These are phyloP conservation scores for Ylistrum balloti DNA, from an alignment of 1,140 invertebrate genomes.

Conservation along the genomic window DNA sequence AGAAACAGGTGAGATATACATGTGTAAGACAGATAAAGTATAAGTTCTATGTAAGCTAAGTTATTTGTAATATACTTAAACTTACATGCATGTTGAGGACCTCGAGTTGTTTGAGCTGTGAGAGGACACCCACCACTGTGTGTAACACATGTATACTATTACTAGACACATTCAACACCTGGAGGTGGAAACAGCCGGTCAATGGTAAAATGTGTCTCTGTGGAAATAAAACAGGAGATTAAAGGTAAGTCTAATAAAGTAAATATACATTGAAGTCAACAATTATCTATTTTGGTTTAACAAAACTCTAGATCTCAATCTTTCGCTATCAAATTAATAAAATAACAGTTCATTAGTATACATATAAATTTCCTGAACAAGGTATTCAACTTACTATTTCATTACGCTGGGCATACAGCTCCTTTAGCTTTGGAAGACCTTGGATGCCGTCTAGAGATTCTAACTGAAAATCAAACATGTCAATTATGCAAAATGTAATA, in stretches of 20 bases:
- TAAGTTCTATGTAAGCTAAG: neutral
- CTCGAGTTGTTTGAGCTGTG: conserved; percentile 66
- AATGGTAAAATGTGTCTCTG: conserved; percentile 75
- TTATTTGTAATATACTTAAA: too few species aligned
- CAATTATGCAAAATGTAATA: neutral
- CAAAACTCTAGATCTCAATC: neutral
- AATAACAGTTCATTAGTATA: too few species aligned
- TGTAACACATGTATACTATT: conserved; percentile 73
- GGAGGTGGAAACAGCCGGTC: conserved; percentile 73
- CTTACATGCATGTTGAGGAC: conserved; percentile 73
- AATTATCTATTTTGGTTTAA: too few species aligned
- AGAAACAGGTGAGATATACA: too few species aligned
- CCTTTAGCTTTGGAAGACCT: conserved; percentile 74
- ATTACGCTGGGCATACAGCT: conserved; percentile 79
- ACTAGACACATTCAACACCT: conserved; percentile 72
- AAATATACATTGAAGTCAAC: too few species aligned
- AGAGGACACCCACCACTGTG: conserved; percentile 69
- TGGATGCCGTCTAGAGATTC: conserved; percentile 78
- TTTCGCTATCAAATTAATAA: too few species aligned
- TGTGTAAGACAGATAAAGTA: too few species aligned
- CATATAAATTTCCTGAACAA: neutral
- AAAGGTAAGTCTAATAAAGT: too few species aligned
- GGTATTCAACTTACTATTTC: conserved; percentile 69
- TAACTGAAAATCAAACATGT: conserved; percentile 66
- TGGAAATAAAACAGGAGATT: neutral